These are phyloP conservation scores for Brachystomella parvula DNA, from an alignment of 1,140 invertebrate species.

Conservation along the genomic window DNA sequence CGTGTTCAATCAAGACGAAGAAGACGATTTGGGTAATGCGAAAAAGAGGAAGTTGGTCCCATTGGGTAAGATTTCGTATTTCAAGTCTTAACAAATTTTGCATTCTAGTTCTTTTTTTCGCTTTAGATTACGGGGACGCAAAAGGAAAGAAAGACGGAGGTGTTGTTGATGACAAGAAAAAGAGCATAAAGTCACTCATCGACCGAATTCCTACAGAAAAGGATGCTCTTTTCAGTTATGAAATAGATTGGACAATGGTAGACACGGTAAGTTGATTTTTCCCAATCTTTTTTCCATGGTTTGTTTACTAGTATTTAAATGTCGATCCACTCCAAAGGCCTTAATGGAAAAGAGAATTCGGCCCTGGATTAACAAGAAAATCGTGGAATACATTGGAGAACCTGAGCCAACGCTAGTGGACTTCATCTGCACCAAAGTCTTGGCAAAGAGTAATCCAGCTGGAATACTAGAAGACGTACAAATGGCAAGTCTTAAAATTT, in stretches of 20 bases:
- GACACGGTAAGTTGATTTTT: slow-evolving; percentile 55
- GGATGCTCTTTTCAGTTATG: slow-evolving; percentile 86
- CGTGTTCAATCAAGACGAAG: slow-evolving; percentile 84
- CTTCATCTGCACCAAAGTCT: slow-evolving; percentile 97
- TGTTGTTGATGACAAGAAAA: slow-evolving; percentile 86
- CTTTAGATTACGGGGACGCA: slow-evolving; percentile 46
- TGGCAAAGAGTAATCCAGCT: slow-evolving; percentile 82
- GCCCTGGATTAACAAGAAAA: slow-evolving; percentile 99
- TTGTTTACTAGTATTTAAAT: not conserved
- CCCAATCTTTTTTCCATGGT: not conserved
- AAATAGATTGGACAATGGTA: slow-evolving; percentile 83
- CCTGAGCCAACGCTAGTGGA: slow-evolving; percentile 96
- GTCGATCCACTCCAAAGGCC: slow-evolving; percentile 46
- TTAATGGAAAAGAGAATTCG: slow-evolving; percentile 95
- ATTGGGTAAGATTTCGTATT: slow-evolving; percentile 51
- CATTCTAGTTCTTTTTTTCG: too few relatives aligned
- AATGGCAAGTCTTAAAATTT: slow-evolving; percentile 62
- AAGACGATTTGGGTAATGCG: slow-evolving; percentile 52
- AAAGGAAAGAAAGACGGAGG: slow-evolving; percentile 58
- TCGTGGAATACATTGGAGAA: slow-evolving; percentile 98
- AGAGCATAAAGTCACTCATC: slow-evolving; percentile 87
- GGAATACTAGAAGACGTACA: slow-evolving; percentile 83
- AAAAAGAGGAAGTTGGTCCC: slow-evolving; percentile 79
- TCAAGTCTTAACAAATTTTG: not conserved
- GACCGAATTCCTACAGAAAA: slow-evolving; percentile 98